Conservation (phyloP, 2,113 vertebrate species). For the Aythya baeri region DNA sequence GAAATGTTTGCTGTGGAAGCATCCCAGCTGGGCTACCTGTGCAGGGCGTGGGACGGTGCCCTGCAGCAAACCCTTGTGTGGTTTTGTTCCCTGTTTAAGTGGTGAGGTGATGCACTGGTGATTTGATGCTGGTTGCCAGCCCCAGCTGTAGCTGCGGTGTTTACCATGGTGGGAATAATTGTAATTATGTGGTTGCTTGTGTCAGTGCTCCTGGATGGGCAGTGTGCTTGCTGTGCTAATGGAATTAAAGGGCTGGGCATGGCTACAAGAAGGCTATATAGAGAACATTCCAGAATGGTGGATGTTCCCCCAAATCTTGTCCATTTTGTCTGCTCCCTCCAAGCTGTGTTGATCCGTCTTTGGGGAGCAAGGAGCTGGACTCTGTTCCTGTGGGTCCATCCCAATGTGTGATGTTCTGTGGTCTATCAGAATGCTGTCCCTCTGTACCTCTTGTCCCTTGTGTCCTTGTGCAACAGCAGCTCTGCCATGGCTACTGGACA, state of each 20-base stretch:
- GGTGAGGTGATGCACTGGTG: not conserved
- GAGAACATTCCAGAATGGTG: fast-evolving
- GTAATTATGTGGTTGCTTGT: not conserved
- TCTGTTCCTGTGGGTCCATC: too few species aligned
- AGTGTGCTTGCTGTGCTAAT: not conserved
- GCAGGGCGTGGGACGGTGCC: not conserved
- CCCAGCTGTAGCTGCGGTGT: not conserved
- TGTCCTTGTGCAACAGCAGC: not conserved
- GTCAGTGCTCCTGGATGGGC: not conserved
- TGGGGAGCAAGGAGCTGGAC: too few species aligned
- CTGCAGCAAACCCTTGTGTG: not conserved
- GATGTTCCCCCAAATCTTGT: fast-evolving
- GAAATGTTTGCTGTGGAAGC: not conserved
- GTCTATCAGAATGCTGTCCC: not conserved
- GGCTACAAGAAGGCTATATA: not conserved
- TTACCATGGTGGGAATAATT: not conserved
- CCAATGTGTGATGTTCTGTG: too few species aligned
- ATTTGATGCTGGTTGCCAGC: not conserved
- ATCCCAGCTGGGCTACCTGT: not conserved
- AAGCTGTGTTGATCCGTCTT: fast-evolving
- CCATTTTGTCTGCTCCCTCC: fast-evolving
- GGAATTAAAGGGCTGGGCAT: not conserved
- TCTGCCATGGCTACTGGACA: not conserved
- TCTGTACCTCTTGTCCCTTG: too few species aligned
- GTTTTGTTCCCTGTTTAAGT: not conserved